phyloP scores from a whole-genome alignment of 2,113 vertebrate species.

The Potamarius usumacintae region DNA sequence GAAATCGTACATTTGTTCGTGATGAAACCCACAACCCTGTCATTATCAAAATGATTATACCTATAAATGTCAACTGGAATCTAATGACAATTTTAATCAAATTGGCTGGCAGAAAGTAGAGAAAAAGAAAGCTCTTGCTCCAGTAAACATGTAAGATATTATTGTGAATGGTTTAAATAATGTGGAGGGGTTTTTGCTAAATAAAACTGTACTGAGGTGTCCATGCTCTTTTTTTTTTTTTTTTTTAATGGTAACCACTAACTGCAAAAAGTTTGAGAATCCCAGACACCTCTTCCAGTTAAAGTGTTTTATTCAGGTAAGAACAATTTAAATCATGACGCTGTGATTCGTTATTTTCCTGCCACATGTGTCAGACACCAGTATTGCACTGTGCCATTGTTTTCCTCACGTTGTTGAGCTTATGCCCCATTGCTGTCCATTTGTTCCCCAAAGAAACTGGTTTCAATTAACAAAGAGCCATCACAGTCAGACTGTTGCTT shows the following conservation, averaged over 20 bases:
- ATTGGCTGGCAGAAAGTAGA: not conserved
- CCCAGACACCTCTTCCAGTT: not conserved
- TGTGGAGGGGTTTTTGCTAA: not conserved
- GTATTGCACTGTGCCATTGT: conserved; percentile 14
- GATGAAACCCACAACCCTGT: not conserved
- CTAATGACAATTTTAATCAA: not conserved
- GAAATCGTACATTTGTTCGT: not conserved
- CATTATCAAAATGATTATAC: not conserved
- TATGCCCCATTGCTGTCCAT: not conserved
- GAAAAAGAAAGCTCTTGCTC: not conserved
- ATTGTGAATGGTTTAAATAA: not conserved
- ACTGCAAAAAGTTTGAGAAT: not conserved
- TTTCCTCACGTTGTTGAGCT: not conserved
- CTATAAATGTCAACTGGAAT: not conserved
- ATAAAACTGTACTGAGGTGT: not conserved
- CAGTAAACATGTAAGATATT: not conserved
- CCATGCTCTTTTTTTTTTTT: not conserved
- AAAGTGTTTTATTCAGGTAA: not conserved
- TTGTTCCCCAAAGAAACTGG: not conserved
- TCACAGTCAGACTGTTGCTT: not conserved
- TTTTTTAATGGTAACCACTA: not conserved
- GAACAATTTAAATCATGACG: not conserved
- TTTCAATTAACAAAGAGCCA: not conserved
- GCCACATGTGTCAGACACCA: not conserved
- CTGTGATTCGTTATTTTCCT: not conserved